phyloP scores from a whole-genome alignment of 1,140 invertebrate genomes.

The Formica exsecta region DNA sequence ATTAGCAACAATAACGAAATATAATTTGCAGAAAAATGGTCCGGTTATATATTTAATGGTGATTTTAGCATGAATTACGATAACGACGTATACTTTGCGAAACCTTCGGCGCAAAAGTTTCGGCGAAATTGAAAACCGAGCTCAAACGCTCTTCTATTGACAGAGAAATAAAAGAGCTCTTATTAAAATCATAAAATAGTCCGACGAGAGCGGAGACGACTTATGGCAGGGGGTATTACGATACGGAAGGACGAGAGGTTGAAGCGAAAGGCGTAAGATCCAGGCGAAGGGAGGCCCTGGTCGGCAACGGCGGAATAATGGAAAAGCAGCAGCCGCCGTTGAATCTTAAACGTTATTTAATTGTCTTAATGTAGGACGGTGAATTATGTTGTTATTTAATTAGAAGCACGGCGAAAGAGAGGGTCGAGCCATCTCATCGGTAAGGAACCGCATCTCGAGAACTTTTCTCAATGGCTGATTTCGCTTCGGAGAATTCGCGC shows the following conservation, averaged over 20 bases:
- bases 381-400: conserved; percentile 86
- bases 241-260: conserved; percentile 66
- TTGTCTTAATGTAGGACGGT: conserved; percentile 81
- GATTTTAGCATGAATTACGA: background rate
- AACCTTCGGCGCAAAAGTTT: conserved; percentile 49
- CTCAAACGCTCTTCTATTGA: conserved; percentile 70
- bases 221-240: conserved; percentile 41
- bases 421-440: conserved; percentile 63
- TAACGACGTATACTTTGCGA: conserved; percentile 2
- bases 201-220: conserved; percentile 36
- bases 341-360: conserved; percentile 85
- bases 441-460: conserved; percentile 25
- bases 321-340: conserved; percentile 77
- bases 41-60: conserved; percentile 26
- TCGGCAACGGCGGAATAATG: conserved; percentile 78
- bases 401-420: conserved; percentile 78
- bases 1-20: conserved; percentile 25
- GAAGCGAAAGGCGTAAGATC: conserved; percentile 73
- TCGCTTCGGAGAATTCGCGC: conserved; percentile 25
- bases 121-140: background rate
- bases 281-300: conserved; percentile 53
- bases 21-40: background rate
- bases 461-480: background rate
- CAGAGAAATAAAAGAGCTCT: conserved; percentile 76
- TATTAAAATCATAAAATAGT: conserved; percentile 81